phyloP scores from a whole-genome alignment of 2,113 vertebrate genomes.

The Larimichthys polyactis region DNA sequence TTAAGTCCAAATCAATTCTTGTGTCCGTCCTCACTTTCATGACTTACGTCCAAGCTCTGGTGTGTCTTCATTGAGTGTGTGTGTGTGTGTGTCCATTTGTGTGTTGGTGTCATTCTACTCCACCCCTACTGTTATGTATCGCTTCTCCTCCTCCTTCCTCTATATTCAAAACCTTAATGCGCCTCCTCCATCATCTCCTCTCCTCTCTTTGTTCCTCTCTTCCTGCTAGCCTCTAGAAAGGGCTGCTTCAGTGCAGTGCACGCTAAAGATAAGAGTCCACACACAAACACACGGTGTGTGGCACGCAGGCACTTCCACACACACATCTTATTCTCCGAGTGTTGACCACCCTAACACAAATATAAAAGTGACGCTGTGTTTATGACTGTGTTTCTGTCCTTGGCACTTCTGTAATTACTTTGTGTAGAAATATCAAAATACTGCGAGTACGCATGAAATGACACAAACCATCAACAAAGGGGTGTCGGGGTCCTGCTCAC shows the following conservation, averaged over 20 bases:
- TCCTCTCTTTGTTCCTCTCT: conserved; percentile 38
- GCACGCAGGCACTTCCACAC: background rate
- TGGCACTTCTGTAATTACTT: conserved; percentile 29
- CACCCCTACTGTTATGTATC: background rate
- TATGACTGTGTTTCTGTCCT: background rate
- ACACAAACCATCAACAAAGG: conserved; percentile 6
- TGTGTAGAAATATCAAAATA: conserved; percentile 31
- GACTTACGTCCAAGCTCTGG: background rate
- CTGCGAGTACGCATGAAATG: background rate
- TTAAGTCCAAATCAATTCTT: background rate
- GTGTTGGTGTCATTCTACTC: conserved; percentile 3
- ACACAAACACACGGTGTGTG: background rate
- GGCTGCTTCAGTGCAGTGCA: conserved; percentile 9
- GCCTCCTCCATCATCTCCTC: conserved; percentile 33
- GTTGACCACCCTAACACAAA: conserved; percentile 8
- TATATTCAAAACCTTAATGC: conserved; percentile 19
- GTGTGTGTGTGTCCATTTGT: background rate
- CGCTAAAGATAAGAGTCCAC: conserved; percentile 39
- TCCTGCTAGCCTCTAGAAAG: background rate
- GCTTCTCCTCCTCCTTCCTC: conserved; percentile 1
- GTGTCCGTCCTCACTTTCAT: background rate
- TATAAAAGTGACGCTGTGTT: background rate
- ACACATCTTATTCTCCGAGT: conserved; percentile 2
- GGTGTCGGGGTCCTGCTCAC: conserved; percentile 6
- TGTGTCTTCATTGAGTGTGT: background rate